phyloP scores from a whole-genome alignment of 2,113 vertebrate species.

The Spea multiplicata region DNA sequence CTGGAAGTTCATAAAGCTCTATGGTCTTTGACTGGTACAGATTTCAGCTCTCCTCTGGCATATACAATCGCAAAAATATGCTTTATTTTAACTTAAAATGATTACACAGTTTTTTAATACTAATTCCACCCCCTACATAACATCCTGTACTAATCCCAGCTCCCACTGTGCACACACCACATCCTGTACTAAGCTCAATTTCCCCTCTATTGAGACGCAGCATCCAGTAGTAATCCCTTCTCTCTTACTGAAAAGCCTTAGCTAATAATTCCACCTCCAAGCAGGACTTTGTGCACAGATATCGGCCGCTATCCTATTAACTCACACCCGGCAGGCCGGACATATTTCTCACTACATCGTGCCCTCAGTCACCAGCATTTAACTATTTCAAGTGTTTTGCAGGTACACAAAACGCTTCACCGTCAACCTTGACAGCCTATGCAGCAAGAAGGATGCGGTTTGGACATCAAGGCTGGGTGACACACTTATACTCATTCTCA shows the following conservation, averaged over 20 bases:
- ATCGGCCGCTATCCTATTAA: too few relatives aligned
- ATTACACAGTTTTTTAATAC: not conserved
- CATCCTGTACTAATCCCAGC: conserved; percentile 40
- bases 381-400: not conserved
- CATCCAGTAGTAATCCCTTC: conserved; percentile 32
- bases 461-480: too few relatives aligned
- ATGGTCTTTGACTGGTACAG: not conserved
- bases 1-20: too few relatives aligned
- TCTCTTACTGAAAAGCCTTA: conserved; percentile 5
- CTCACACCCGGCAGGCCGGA: too few relatives aligned
- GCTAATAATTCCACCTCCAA: conserved; percentile 30
- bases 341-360: too few relatives aligned
- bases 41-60: conserved; percentile 7
- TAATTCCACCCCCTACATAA: conserved; percentile 18
- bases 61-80: not conserved
- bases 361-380: too few relatives aligned
- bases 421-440: too few relatives aligned
- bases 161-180: conserved; percentile 28
- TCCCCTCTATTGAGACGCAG: conserved; percentile 33
- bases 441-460: too few relatives aligned
- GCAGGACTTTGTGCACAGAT: conserved; percentile 1
- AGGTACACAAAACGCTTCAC: not conserved
- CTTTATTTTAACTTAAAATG: not conserved
- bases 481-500: too few relatives aligned
- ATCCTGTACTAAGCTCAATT: conserved; percentile 35